A percentile compares a stretch with the other conserved stretches of the same genome.
Evolutionary conservation across 2,797 vertebrate species (phyloP).

Genomic region (Trachops cirrhosus): DNA sequence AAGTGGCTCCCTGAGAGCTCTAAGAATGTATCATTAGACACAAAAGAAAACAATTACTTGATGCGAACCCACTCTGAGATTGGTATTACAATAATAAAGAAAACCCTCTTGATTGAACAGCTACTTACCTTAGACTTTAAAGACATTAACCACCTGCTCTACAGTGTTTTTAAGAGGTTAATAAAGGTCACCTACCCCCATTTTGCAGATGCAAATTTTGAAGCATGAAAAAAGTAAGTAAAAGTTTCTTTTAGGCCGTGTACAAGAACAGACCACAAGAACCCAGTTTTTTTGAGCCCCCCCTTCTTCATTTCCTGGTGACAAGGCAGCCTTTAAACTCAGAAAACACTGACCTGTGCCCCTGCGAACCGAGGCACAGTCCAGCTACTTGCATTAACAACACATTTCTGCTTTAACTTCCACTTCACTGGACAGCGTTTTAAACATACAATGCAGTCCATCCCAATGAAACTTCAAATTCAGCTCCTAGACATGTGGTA

Average conservation of each 20-base stretch:
- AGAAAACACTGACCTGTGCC: background rate
- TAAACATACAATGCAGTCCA: background rate
- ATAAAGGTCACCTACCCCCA: slow-evolving; percentile 35
- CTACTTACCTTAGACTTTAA: slow-evolving; percentile 47
- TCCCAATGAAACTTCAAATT: slow-evolving; percentile 28
- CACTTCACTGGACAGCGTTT: slow-evolving; percentile 59
- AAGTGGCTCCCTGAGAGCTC: slow-evolving; percentile 62
- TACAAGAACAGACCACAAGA: slow-evolving; percentile 1
- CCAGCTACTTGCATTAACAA: background rate
- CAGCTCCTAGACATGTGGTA: background rate
- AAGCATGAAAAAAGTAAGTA: background rate
- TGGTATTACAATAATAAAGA: slow-evolving; percentile 61
- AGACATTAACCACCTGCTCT: slow-evolving; percentile 45
- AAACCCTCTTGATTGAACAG: slow-evolving; percentile 63
- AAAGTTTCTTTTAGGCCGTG: background rate
- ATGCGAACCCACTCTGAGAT: slow-evolving; percentile 54
- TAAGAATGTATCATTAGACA: slow-evolving; percentile 73
- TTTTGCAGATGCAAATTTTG: slow-evolving; percentile 59
- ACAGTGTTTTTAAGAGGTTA: slow-evolving; percentile 30
- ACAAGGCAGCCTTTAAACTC: background rate
- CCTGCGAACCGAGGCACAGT: background rate
- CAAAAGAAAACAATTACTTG: slow-evolving; percentile 72
- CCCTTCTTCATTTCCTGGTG: background rate
- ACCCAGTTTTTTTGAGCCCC: background rate
- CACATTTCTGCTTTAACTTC: slow-evolving; percentile 68